These are phyloP conservation scores for Macquaria australasica DNA, from an alignment of 2,113 vertebrate genomes.

Conservation along the genomic window DNA sequence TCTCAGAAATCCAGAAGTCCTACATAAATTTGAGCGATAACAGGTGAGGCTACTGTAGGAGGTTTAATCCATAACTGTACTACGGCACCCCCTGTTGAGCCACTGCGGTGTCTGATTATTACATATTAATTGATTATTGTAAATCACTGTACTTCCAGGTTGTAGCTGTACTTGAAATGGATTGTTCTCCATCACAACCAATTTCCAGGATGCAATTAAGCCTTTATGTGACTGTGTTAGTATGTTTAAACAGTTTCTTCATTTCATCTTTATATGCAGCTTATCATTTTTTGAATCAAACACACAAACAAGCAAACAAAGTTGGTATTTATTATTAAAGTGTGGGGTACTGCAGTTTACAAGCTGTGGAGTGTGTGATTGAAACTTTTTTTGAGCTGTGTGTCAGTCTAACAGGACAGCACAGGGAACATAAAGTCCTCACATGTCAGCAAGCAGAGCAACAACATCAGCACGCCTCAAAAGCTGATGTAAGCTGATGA, in stretches of 20 bases:
- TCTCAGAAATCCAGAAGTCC: not conserved
- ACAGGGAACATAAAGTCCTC: constrained; percentile 59
- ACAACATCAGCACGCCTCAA: constrained; percentile 44
- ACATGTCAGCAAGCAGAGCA: constrained; percentile 13
- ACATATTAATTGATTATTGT: not conserved
- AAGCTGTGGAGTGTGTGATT: not conserved
- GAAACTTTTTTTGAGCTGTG: not conserved
- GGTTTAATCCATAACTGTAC: not conserved
- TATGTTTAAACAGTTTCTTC: not conserved
- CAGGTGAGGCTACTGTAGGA: not conserved
- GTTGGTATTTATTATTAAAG: not conserved
- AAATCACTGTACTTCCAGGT: not conserved
- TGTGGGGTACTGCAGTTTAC: not conserved
- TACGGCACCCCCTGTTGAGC: not conserved
- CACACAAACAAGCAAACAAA: not conserved
- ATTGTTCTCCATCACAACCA: not conserved
- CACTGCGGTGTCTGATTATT: not conserved
- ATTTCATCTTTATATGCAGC: not conserved
- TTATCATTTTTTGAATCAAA: not conserved
- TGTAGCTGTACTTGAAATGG: too few species aligned
- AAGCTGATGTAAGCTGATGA: too few species aligned
- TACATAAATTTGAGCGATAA: not conserved
- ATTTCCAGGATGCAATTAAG: not conserved
- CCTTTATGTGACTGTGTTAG: not conserved
- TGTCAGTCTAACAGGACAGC: not conserved